phyloP scores from a whole-genome alignment of 37 sponge, comb jelly and placozoan species.

The Beroe forskalii region DNA sequence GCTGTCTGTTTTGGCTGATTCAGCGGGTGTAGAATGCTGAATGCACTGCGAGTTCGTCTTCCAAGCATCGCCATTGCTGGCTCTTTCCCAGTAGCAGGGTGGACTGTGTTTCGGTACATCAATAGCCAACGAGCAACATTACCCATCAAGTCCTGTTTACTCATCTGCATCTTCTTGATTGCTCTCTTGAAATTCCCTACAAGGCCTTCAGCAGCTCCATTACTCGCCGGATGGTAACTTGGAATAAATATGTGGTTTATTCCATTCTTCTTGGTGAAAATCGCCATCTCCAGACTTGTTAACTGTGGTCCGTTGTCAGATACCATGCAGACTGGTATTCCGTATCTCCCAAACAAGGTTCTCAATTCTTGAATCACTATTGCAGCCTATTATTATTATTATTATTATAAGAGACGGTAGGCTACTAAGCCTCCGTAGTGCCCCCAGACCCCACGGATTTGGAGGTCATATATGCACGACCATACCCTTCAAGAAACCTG shows the following conservation, averaged over 20 bases:
- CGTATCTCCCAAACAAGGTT: background rate
- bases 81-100: too few relatives aligned
- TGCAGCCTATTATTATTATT: background rate
- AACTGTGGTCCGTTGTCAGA: constrained; percentile 60
- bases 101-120: too few relatives aligned
- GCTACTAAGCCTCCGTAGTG: too few relatives aligned
- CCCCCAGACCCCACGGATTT: too few relatives aligned
- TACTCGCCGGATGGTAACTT: constrained; percentile 32
- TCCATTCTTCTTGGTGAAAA: constrained; percentile 23
- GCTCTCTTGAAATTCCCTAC: background rate
- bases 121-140: background rate
- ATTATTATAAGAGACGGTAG: too few relatives aligned
- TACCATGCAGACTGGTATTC: background rate
- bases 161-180: background rate
- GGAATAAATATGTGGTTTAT: background rate
- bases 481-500: too few relatives aligned
- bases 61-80: too few relatives aligned
- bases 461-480: too few relatives aligned
- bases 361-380: background rate
- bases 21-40: too few relatives aligned
- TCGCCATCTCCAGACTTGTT: background rate
- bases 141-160: background rate
- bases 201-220: constrained; percentile 1
- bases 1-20: too few relatives aligned
- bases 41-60: too few relatives aligned